A percentile compares a stretch with the other conserved stretches of the same genome.
These are phyloP conservation scores for Falco berigora DNA, from an alignment of 2,797 vertebrate genomes.

Conservation along the genomic window DNA sequence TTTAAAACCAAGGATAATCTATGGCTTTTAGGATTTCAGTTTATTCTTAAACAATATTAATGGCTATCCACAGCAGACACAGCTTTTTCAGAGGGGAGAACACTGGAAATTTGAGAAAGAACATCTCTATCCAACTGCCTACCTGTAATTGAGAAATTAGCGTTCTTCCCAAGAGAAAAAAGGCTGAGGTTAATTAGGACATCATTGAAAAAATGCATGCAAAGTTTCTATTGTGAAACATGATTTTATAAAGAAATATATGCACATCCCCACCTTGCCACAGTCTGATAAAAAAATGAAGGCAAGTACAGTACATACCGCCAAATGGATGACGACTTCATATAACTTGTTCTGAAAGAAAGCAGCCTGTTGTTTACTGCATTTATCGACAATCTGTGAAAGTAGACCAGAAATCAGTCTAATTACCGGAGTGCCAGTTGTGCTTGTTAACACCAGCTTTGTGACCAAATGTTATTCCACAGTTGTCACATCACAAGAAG, in stretches of 20 bases:
- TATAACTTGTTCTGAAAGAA: constrained; percentile 66
- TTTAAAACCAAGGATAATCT: not conserved
- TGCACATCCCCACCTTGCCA: not conserved
- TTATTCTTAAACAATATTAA: constrained; percentile 4
- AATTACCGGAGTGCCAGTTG: constrained; percentile 76
- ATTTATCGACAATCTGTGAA: constrained; percentile 80
- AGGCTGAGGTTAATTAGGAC: constrained; percentile 7
- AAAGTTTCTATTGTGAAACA: not conserved
- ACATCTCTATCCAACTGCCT: not conserved
- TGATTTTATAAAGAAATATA: not conserved
- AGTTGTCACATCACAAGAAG: constrained; percentile 77
- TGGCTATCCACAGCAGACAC: not conserved
- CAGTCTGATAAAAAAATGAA: constrained; percentile 7
- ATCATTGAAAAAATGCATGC: not conserved
- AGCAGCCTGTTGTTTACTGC: constrained; percentile 70
- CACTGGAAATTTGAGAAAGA: not conserved
- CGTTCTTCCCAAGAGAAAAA: not conserved
- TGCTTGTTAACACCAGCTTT: constrained; percentile 80
- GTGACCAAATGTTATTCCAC: constrained; percentile 79
- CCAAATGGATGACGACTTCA: constrained; percentile 66
- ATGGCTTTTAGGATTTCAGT: not conserved
- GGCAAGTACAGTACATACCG: not conserved
- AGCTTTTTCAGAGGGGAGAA: not conserved
- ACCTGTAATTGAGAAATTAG: constrained; percentile 27
- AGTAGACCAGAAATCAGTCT: constrained; percentile 76